Percentiles rank a stretch among this genome's conserved stretches.
These are phyloP conservation scores for Apostichopus parvimensis DNA, from an alignment of 35 echinoderm and acorn worm genomes.

Conservation along the genomic window DNA sequence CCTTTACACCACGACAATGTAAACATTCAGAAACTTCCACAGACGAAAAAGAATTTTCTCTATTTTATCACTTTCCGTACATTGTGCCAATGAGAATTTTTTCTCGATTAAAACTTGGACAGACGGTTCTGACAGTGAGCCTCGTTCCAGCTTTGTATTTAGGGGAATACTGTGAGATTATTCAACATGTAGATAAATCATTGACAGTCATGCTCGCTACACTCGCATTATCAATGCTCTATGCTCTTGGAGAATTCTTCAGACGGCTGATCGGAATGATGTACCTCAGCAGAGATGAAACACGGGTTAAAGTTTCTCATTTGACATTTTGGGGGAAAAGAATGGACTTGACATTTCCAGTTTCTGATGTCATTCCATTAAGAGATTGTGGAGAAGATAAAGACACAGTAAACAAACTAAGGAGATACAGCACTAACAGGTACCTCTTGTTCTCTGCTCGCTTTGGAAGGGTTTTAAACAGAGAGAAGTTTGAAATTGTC, in stretches of 20 bases:
- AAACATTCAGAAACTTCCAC: background rate
- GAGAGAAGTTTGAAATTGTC: conserved; percentile 31
- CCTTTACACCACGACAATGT: background rate
- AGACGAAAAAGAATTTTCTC: background rate
- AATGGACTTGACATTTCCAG: conserved; percentile 12
- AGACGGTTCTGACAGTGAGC: conserved; percentile 19
- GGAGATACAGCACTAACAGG: conserved; percentile 14
- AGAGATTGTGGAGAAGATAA: conserved; percentile 26
- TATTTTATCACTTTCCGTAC: conserved; percentile 42
- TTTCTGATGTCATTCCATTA: conserved; percentile 19
- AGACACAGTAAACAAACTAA: conserved; percentile 1
- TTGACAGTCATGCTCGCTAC: conserved; percentile 17
- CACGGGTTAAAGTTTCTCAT: conserved; percentile 28
- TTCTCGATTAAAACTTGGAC: conserved; percentile 20
- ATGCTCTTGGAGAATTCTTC: conserved; percentile 34
- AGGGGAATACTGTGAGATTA: background rate
- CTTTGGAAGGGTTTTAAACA: conserved; percentile 43
- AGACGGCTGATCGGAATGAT: conserved; percentile 26
- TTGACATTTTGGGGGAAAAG: conserved; percentile 37
- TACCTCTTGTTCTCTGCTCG: conserved; percentile 20
- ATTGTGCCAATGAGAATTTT: conserved; percentile 47
- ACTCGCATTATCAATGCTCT: conserved; percentile 33
- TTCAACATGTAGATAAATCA: conserved; percentile 9
- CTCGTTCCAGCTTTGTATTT: conserved; percentile 1
- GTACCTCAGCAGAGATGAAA: conserved; percentile 32